phyloP scores from a whole-genome alignment of 1,140 invertebrate species.

The Dendroctonus valens region DNA sequence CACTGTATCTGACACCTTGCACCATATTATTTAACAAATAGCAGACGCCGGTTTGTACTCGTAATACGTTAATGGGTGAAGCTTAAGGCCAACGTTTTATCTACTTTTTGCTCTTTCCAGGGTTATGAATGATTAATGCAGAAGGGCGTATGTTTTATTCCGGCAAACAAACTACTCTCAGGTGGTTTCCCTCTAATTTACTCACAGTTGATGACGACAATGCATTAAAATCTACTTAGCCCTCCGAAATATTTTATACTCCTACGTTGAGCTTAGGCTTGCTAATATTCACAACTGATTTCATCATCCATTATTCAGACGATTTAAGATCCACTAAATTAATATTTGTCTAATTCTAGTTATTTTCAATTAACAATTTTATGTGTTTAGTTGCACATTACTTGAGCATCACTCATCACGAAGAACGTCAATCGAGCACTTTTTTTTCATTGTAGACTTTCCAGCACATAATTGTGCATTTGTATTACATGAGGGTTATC shows the following conservation, averaged over 20 bases:
- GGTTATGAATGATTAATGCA: slow-evolving; percentile 4
- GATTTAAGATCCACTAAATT: no score
- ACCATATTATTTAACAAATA: slow-evolving; percentile 14
- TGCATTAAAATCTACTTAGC: slow-evolving; percentile 11
- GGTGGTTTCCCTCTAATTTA: slow-evolving; percentile 7
- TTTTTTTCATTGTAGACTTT: no score
- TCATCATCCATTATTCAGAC: no score
- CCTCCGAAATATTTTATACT: neutral
- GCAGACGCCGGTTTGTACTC: slow-evolving; percentile 11
- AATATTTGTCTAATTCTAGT: no score
- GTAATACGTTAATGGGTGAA: slow-evolving; percentile 3
- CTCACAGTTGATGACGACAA: slow-evolving; percentile 4
- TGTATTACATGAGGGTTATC: no score
- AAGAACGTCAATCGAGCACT: no score
- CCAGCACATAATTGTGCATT: no score
- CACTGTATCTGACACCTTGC: slow-evolving; percentile 9
- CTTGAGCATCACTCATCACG: no score
- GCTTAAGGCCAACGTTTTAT: neutral
- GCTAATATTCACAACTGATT: no score
- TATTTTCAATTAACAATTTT: no score
- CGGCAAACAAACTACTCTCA: slow-evolving; percentile 1
- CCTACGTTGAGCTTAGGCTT: neutral
- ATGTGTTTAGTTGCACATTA: no score
- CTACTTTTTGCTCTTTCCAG: neutral
- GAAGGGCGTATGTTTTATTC: neutral